A percentile compares a stretch with the other conserved stretches of the same genome.
Conservation (phyloP, 2,797 vertebrate species). For the Acanthopagrus latus region DNA sequence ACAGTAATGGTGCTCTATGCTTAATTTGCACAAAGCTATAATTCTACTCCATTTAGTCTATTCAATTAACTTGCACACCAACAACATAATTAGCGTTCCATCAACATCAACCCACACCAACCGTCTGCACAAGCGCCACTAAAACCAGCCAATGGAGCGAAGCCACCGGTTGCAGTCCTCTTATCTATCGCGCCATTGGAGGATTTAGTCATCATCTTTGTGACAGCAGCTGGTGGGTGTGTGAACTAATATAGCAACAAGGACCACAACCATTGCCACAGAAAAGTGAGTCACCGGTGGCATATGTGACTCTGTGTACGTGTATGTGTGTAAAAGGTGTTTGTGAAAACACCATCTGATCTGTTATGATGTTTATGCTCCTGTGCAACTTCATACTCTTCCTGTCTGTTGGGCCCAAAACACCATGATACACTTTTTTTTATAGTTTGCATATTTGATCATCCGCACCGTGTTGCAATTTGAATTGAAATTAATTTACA, state of each 20-base stretch:
- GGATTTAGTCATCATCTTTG: conserved; percentile 62
- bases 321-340: conserved; percentile 2
- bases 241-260: conserved; percentile 60
- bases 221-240: conserved; percentile 73
- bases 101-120: conserved; percentile 63
- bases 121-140: conserved; percentile 23
- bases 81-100: conserved; percentile 63
- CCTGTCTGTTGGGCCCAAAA: neutral
- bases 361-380: neutral
- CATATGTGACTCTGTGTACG: conserved; percentile 38
- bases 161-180: conserved; percentile 25
- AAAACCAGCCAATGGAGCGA: conserved; percentile 47
- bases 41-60: conserved; percentile 51
- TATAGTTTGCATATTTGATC: neutral
- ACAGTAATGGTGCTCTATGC: conserved; percentile 28
- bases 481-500: neutral
- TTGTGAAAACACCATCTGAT: conserved; percentile 55
- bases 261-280: conserved; percentile 42
- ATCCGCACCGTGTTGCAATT: neutral
- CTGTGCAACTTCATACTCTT: conserved; percentile 3
- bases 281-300: conserved; percentile 65
- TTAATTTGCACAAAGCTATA: conserved; percentile 37
- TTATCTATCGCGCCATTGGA: conserved; percentile 54
- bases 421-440: neutral
- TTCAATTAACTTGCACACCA: conserved; percentile 63